phyloP scores from a whole-genome alignment of 2,797 vertebrate genomes.

The Botia kubotai region DNA sequence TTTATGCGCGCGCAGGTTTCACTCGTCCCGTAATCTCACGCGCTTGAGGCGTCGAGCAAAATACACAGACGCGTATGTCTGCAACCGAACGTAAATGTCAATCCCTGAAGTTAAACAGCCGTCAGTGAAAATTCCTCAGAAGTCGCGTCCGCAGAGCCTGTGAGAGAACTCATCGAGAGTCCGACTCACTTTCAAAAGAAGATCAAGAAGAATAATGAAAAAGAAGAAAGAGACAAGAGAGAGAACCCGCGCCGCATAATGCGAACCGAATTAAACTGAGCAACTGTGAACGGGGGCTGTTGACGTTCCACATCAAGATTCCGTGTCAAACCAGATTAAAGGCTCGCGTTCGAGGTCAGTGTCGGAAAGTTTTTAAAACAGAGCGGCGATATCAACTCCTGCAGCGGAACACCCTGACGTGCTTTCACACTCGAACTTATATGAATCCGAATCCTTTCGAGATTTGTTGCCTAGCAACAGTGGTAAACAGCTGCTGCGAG shows the following conservation, averaged over 20 bases:
- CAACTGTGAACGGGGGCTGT: constrained; percentile 10
- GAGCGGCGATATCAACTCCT: not conserved
- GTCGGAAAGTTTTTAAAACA: constrained; percentile 6
- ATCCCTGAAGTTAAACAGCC: constrained; percentile 14
- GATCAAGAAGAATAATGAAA: constrained; percentile 38
- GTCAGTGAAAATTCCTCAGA: constrained; percentile 20
- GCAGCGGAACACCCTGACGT: not conserved
- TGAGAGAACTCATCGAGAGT: constrained; percentile 8
- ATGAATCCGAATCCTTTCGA: too few species aligned
- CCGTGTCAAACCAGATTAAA: constrained; percentile 25
- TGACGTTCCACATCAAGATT: constrained; percentile 17
- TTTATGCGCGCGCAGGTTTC: not conserved
- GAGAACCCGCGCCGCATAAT: constrained; percentile 12
- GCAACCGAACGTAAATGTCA: constrained; percentile 14
- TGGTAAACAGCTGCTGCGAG: too few species aligned
- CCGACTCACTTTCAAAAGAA: constrained; percentile 22
- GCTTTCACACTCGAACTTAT: not conserved
- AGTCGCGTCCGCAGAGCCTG: constrained; percentile 23
- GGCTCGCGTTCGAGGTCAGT: not conserved
- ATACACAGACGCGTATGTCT: not conserved
- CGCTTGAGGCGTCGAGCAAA: constrained; percentile 5
- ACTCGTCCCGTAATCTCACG: not conserved
- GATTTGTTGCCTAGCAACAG: too few species aligned
- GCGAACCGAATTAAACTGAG: constrained; percentile 23
- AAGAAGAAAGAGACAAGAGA: constrained; percentile 14